Conservation (phyloP, 2,113 vertebrate genomes). For the Etheostoma cragini region DNA sequence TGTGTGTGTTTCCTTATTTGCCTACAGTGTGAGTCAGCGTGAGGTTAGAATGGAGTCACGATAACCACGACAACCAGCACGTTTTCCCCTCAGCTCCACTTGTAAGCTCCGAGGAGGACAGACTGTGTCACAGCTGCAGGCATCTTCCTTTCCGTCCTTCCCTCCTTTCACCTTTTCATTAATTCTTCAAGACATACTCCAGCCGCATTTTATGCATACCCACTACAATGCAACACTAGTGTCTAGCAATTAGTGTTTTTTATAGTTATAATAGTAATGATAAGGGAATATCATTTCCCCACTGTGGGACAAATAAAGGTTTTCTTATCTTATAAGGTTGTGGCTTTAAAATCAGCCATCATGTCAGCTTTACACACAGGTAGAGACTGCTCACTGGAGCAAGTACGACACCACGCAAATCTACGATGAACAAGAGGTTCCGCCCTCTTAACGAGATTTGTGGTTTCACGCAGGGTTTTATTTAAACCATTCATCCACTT, state of each 20-base stretch:
- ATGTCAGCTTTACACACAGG: constrained; percentile 17
- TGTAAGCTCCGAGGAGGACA: constrained; percentile 35
- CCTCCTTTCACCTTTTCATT: constrained; percentile 45
- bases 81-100: constrained; percentile 25
- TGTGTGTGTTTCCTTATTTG: constrained; percentile 27
- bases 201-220: constrained; percentile 30
- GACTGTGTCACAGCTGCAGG: constrained; percentile 32
- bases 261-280: constrained; percentile 1
- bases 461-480: constrained; percentile 43
- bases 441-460: constrained; percentile 50
- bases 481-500: constrained; percentile 58
- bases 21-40: constrained; percentile 34
- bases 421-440: constrained; percentile 27
- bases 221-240: neutral
- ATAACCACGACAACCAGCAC: constrained; percentile 27
- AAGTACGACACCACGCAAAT: neutral
- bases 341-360: constrained; percentile 6
- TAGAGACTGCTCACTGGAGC: constrained; percentile 4
- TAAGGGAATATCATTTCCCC: constrained; percentile 2
- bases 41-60: constrained; percentile 36
- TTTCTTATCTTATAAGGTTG: neutral
- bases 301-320: no score
- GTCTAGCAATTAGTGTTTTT: constrained; percentile 2
- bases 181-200: constrained; percentile 38
- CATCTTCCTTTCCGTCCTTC: constrained; percentile 27